Evolutionary conservation across 2,888 invertebrate species (phyloP).

Genomic region (Lasioglossum zephyrum): DNA sequence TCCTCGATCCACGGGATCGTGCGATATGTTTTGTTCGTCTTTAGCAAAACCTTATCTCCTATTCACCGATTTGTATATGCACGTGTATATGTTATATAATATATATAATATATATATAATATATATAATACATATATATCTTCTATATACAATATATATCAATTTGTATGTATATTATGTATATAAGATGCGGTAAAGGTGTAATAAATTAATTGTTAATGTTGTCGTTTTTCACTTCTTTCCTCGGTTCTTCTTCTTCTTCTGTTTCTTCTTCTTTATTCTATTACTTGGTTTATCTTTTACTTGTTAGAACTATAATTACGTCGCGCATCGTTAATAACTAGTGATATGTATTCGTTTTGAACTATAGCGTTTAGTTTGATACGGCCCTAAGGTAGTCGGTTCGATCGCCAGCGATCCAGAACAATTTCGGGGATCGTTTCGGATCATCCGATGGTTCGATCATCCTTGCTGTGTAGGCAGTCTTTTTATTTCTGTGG

Average conservation of each 20-base stretch:
- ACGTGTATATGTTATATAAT: conserved; percentile 54
- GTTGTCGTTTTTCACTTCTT: conserved; percentile 49
- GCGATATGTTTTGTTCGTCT: conserved; percentile 21
- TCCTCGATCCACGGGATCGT: conserved; percentile 45
- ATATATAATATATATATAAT: conserved; percentile 32
- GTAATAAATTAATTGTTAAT: conserved; percentile 77
- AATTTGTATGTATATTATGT: conserved; percentile 66
- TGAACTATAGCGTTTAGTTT: conserved; percentile 78
- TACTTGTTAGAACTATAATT: conserved; percentile 52
- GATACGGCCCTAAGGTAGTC: conserved; percentile 70
- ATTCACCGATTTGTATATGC: conserved; percentile 46
- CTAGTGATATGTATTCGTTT: conserved; percentile 81
- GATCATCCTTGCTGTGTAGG: conserved; percentile 14
- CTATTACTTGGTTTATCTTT: neutral
- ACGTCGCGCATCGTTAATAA: conserved; percentile 59
- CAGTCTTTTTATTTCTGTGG: conserved; percentile 38
- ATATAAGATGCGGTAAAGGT: conserved; percentile 75
- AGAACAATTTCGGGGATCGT: conserved; percentile 42
- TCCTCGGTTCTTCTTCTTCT: neutral
- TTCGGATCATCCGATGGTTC: conserved; percentile 20
- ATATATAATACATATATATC: conserved; percentile 58
- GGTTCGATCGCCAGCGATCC: conserved; percentile 40
- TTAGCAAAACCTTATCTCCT: conserved; percentile 53
- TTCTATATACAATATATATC: conserved; percentile 64
- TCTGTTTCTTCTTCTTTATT: neutral